phyloP scores from a whole-genome alignment of 2,113 vertebrate species.

The Triplophysa dalaica region DNA sequence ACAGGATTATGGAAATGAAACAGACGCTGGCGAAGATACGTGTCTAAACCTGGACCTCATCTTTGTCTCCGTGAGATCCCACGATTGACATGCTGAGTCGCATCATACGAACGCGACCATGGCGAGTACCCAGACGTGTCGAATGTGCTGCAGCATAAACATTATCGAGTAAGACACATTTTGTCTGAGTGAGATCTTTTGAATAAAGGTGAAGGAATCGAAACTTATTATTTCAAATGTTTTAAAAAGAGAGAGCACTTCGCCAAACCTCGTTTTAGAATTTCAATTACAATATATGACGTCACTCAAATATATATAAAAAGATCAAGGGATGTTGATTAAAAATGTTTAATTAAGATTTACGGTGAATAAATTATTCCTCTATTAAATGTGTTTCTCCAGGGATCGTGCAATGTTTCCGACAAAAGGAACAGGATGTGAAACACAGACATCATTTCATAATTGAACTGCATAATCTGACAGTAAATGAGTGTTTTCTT shows the following conservation, averaged over 20 bases:
- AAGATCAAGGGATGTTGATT: slow-evolving; percentile 55
- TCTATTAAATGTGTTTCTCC: slow-evolving; percentile 41
- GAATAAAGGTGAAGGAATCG: slow-evolving; percentile 28
- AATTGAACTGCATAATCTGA: slow-evolving; percentile 44
- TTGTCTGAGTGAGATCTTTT: slow-evolving; percentile 26
- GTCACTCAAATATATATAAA: slow-evolving; percentile 62
- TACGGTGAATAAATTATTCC: slow-evolving; percentile 44
- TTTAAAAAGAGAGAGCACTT: slow-evolving; percentile 34
- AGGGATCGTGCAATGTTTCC: slow-evolving; percentile 43
- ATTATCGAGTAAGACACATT: slow-evolving; percentile 33
- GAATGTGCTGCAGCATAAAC: slow-evolving; percentile 57
- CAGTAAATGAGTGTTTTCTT: slow-evolving; percentile 36
- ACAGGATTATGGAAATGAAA: slow-evolving; percentile 74
- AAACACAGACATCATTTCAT: slow-evolving; percentile 11
- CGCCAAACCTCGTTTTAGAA: slow-evolving; percentile 41
- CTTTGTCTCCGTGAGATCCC: slow-evolving; percentile 69
- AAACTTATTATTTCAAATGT: slow-evolving; percentile 11
- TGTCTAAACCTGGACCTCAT: slow-evolving; percentile 70
- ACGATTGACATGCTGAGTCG: slow-evolving; percentile 65
- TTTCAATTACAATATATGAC: slow-evolving; percentile 59
- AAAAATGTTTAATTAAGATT: slow-evolving; percentile 63
- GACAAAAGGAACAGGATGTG: slow-evolving; percentile 24
- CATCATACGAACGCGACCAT: slow-evolving; percentile 61
- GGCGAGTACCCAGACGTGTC: slow-evolving; percentile 51
- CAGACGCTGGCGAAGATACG: slow-evolving; percentile 69